phyloP scores from a whole-genome alignment of 2,888 invertebrate genomes.

The Bibio marci region DNA sequence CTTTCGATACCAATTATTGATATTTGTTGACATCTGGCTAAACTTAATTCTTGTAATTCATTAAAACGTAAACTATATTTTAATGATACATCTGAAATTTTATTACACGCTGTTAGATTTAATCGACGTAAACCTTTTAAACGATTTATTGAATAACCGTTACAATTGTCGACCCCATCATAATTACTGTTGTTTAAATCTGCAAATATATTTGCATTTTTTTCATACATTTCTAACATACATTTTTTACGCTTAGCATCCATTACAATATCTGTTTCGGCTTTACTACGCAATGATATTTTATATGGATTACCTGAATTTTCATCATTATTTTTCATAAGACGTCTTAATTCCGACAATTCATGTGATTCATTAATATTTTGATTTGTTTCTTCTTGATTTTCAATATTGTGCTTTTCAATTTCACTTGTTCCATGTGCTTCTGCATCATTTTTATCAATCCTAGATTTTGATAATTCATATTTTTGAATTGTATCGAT shows the following conservation, averaged over 20 bases:
- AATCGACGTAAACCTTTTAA: constrained; percentile 37
- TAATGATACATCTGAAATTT: constrained; percentile 53
- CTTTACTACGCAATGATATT: constrained; percentile 45
- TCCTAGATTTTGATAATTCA: constrained; percentile 10
- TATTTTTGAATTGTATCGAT: constrained; percentile 23
- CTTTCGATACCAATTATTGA: constrained; percentile 44
- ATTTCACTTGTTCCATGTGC: constrained; percentile 12
- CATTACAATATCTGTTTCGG: constrained; percentile 49
- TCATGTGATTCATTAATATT: too few relatives aligned
- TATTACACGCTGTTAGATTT: constrained; percentile 49
- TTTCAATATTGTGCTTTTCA: constrained; percentile 8
- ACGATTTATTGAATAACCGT: constrained; percentile 33
- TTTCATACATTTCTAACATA: constrained; percentile 43
- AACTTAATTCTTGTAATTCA: constrained; percentile 40
- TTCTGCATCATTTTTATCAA: too few relatives aligned
- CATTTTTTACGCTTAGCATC: constrained; percentile 47
- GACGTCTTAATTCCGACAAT: constrained; percentile 6
- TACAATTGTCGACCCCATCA: not conserved
- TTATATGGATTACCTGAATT: constrained; percentile 6
- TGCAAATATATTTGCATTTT: constrained; percentile 17
- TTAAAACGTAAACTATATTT: constrained; percentile 48
- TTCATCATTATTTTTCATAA: constrained; percentile 13
- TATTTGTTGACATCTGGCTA: constrained; percentile 53
- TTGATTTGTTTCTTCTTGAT: constrained; percentile 11
- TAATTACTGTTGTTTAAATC: constrained; percentile 6